A percentile compares a stretch with the other conserved stretches of the same genome.
These are phyloP conservation scores for Sciurus carolinensis DNA, from an alignment of 2,797 vertebrate species.

Conservation along the genomic window DNA sequence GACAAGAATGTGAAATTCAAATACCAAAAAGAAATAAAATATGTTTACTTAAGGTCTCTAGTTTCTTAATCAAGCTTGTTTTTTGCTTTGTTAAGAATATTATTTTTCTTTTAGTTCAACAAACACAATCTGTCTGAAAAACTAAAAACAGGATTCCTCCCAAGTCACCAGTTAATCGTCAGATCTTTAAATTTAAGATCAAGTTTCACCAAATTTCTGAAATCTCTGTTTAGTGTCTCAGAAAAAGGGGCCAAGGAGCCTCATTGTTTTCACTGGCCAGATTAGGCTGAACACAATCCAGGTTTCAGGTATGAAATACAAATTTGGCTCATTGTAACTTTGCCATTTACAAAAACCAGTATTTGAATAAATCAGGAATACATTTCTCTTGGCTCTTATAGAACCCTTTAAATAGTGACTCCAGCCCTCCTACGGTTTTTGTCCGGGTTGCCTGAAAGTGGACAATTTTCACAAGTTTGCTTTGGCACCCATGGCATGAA, in stretches of 20 bases:
- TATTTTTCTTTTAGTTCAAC: conserved; percentile 58
- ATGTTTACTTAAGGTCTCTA: conserved; percentile 62
- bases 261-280: conserved; percentile 37
- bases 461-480: conserved; percentile 84
- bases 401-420: conserved; percentile 77
- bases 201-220: conserved; percentile 22
- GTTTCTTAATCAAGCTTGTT: conserved; percentile 71
- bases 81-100: conserved; percentile 71
- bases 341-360: conserved; percentile 71
- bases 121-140: background rate
- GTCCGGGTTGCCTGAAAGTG: conserved; percentile 77
- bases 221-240: conserved; percentile 44
- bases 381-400: conserved; percentile 77
- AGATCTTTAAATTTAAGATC: conserved; percentile 59
- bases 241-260: background rate
- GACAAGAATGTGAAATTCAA: conserved; percentile 75
- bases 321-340: conserved; percentile 31
- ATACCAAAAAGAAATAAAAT: conserved; percentile 23
- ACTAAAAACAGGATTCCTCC: background rate
- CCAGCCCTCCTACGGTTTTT: conserved; percentile 77
- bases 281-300: background rate
- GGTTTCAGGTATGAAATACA: conserved; percentile 67
- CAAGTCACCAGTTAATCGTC: background rate
- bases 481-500: conserved; percentile 76
- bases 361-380: conserved; percentile 70